Percentiles rank a stretch among this genome's conserved stretches.
Conservation (phyloP, 1,140 invertebrate genomes). For the Nasonia giraulti region DNA sequence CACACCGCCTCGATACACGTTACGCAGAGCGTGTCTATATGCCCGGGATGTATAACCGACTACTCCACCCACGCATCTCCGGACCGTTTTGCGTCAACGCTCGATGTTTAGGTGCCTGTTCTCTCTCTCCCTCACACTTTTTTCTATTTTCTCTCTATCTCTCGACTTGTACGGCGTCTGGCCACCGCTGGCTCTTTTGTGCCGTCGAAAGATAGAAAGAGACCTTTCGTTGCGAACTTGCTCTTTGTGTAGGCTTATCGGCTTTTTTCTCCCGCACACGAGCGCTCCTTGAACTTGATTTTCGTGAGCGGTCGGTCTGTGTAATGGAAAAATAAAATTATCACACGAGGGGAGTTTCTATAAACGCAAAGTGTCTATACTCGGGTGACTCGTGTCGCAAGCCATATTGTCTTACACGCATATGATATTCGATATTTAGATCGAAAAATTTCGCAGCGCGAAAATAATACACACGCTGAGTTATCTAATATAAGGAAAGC, state of each 20-base stretch:
- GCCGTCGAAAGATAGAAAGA: not conserved
- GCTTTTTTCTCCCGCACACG: no score
- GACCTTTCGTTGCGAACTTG: not conserved
- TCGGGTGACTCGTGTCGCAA: conserved; percentile 5
- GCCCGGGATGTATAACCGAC: not conserved
- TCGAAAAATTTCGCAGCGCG: not conserved
- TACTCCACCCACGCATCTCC: not conserved
- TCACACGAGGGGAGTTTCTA: not conserved
- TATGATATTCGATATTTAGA: no score
- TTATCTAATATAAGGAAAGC: no score
- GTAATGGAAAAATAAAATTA: not conserved
- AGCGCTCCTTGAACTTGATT: not conserved
- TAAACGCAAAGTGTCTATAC: not conserved
- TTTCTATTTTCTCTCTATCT: no score
- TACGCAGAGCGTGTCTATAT: not conserved
- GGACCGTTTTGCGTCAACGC: not conserved
- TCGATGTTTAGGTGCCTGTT: not conserved
- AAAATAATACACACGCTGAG: no score
- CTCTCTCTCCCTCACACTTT: no score
- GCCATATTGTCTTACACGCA: conserved; percentile 14
- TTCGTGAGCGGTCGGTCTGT: not conserved
- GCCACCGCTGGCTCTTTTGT: no score
- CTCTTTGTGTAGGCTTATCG: not conserved
- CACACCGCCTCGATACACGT: not conserved
- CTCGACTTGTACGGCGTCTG: no score